Percentiles rank a stretch among this genome's conserved stretches.
Conservation (phyloP, 2,113 vertebrate genomes). For the Sinosuthora webbiana region DNA sequence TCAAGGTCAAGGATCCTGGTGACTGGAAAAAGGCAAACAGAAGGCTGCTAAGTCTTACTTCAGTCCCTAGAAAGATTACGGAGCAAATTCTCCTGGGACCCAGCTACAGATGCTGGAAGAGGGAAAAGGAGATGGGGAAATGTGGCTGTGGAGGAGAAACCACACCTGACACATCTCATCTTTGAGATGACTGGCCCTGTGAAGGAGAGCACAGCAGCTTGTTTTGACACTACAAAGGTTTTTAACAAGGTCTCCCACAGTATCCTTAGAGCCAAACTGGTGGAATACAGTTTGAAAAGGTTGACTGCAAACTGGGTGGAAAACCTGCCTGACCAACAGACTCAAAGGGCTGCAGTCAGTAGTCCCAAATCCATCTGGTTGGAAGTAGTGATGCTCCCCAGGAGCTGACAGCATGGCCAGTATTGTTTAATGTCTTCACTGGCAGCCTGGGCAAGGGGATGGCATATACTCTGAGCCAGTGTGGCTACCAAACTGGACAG, state of each 20-base stretch:
- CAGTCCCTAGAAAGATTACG: not conserved
- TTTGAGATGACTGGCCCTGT: not conserved
- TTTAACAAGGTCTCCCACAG: not conserved
- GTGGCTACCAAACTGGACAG: not conserved
- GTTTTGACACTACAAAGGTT: not conserved
- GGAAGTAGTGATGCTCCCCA: not conserved
- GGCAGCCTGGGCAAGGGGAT: not conserved
- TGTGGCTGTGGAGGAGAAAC: not conserved
- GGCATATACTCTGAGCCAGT: not conserved
- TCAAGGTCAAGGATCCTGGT: not conserved
- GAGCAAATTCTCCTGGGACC: not conserved
- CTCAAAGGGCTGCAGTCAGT: not conserved
- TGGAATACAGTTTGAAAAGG: not conserved
- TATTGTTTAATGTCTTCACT: not conserved
- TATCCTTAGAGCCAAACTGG: not conserved
- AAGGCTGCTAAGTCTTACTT: not conserved
- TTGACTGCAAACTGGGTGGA: not conserved
- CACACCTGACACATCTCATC: not conserved
- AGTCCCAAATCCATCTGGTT: not conserved
- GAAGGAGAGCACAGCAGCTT: not conserved
- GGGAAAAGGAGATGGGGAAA: not conserved
- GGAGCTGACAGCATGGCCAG: too few relatives aligned
- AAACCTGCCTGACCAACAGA: not conserved
- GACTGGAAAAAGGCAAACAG: not conserved
- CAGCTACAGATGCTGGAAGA: not conserved